Conservation (phyloP, 2,113 vertebrate genomes). For the Hydrochoerus hydrochaeris region DNA sequence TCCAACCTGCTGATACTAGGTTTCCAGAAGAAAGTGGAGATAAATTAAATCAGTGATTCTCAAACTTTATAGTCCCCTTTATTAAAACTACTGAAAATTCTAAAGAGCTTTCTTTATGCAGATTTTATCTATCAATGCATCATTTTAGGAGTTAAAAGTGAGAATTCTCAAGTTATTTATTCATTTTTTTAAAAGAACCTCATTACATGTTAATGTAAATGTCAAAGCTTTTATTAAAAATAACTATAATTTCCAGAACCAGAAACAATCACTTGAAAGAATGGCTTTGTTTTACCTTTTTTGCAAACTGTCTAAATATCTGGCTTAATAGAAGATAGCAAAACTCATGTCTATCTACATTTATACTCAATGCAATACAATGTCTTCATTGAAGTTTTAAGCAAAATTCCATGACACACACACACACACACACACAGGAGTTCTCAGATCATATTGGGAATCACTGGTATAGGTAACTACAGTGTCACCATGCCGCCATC, state of each 20-base stretch:
- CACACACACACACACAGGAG: background rate
- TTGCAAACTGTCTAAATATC: background rate
- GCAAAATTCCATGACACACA: background rate
- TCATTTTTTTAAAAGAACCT: slow-evolving; percentile 32
- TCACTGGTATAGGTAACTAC: background rate
- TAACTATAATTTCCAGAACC: background rate
- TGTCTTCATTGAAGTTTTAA: background rate
- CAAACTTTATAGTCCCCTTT: background rate
- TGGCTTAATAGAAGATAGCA: background rate
- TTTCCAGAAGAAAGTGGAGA: background rate
- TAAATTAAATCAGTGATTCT: background rate
- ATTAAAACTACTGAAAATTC: background rate
- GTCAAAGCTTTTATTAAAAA: background rate
- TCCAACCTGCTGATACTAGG: background rate
- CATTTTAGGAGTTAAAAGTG: background rate
- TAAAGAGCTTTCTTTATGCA: background rate
- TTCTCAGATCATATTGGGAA: background rate
- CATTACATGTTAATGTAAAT: background rate
- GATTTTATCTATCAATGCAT: slow-evolving; percentile 15
- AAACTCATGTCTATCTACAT: background rate
- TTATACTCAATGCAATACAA: background rate
- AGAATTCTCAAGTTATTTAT: background rate
- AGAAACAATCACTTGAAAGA: background rate
- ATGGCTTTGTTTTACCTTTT: slow-evolving; percentile 1
- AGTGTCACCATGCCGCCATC: background rate